phyloP scores from a whole-genome alignment of 2,113 vertebrate genomes.

The Callocephalon fimbriatum region DNA sequence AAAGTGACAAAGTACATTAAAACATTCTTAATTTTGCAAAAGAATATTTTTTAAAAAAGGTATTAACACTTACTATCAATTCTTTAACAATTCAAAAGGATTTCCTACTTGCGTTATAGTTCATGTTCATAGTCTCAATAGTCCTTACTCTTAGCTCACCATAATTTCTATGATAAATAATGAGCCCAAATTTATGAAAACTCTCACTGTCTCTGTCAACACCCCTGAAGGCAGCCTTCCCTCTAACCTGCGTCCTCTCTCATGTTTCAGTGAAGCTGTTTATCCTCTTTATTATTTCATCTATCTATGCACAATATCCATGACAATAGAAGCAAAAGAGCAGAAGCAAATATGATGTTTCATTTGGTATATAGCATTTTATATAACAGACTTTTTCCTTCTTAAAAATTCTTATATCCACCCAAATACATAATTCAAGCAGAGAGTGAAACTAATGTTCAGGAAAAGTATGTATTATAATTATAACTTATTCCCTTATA shows the following conservation, averaged over 20 bases:
- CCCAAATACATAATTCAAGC: not conserved
- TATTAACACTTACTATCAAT: not conserved
- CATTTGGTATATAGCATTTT: not conserved
- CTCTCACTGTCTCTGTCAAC: not conserved
- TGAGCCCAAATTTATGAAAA: not conserved
- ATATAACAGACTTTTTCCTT: not conserved
- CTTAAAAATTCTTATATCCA: not conserved
- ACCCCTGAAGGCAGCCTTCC: not conserved
- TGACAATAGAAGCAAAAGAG: not conserved
- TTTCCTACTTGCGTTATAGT: not conserved
- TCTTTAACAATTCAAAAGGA: not conserved
- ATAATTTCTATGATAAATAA: not conserved
- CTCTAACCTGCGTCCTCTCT: not conserved
- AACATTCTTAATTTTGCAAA: not conserved
- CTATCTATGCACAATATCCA: not conserved
- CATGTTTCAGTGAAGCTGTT: not conserved
- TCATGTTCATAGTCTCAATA: not conserved
- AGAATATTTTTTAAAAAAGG: not conserved
- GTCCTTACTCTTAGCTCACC: not conserved
- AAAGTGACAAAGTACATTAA: not conserved
- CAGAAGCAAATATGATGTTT: not conserved
- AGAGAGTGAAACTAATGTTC: not conserved
- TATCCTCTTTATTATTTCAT: not conserved
- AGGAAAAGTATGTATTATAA: not conserved
- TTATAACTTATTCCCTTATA: not conserved